Conservation (phyloP, 2,113 vertebrate species). For the Castor canadensis region DNA sequence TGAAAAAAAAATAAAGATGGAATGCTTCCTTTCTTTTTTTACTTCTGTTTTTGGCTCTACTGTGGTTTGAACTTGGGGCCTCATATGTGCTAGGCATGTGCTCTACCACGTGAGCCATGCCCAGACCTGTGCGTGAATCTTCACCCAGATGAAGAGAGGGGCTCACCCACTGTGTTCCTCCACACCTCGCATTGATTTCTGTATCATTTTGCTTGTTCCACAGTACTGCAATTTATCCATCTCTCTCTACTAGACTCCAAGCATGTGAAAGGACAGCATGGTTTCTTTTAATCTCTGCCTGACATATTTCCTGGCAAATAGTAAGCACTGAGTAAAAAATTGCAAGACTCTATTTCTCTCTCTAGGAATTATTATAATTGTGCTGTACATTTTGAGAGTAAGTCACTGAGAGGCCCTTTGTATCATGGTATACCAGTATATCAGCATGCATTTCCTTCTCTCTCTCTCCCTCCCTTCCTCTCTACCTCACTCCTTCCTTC, state of each 20-base stretch:
- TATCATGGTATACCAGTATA: neutral
- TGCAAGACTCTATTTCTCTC: neutral
- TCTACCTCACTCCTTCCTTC: too few relatives aligned
- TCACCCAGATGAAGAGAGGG: neutral
- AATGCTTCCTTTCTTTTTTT: too few relatives aligned
- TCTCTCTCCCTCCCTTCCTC: too few relatives aligned
- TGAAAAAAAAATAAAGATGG: too few relatives aligned
- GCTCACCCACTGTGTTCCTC: neutral
- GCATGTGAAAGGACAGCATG: too few relatives aligned
- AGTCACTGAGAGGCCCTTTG: neutral
- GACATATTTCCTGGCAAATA: neutral
- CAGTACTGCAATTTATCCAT: neutral
- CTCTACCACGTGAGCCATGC: too few relatives aligned
- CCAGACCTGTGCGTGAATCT: too few relatives aligned
- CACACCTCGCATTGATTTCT: neutral
- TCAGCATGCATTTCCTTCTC: too few relatives aligned
- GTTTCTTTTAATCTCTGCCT: neutral
- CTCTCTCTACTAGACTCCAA: neutral
- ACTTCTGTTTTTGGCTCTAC: too few relatives aligned
- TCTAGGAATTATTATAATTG: neutral
- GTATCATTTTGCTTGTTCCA: neutral
- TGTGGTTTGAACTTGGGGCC: too few relatives aligned
- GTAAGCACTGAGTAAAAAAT: neutral
- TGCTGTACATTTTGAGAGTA: neutral
- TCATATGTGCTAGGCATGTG: too few relatives aligned